Percentiles rank a stretch among this genome's conserved stretches.
Evolutionary conservation across 1,140 invertebrate genomes (phyloP).

Genomic region (Pseudachorutes palmiensis): DNA sequence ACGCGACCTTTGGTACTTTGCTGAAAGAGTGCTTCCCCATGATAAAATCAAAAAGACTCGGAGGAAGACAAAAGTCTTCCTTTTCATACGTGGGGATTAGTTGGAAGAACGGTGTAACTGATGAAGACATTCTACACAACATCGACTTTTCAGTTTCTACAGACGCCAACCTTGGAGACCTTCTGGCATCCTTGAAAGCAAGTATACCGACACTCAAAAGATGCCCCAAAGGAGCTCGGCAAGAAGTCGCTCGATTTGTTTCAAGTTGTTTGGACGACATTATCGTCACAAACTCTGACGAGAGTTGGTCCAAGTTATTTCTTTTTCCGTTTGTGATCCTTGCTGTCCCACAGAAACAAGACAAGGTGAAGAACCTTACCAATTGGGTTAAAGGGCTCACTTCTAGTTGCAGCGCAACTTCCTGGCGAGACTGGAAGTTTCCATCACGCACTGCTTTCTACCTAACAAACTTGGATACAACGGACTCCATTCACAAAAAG

Average conservation of each 20-base stretch:
- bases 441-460: not conserved
- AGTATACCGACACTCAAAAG: constrained; percentile 6
- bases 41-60: too few relatives aligned
- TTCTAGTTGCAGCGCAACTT: not conserved
- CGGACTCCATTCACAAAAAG: constrained; percentile 6
- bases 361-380: constrained; percentile 18
- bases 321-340: constrained; percentile 11
- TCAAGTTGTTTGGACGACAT: not conserved
- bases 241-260: not conserved
- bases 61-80: too few relatives aligned
- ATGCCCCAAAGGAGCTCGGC: constrained; percentile 10
- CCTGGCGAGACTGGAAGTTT: not conserved
- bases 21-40: too few relatives aligned
- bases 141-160: too few relatives aligned
- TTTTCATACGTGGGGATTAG: too few relatives aligned
- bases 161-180: not conserved
- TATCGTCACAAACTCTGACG: not conserved
- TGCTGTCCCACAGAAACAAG: constrained; percentile 1
- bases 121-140: too few relatives aligned
- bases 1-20: too few relatives aligned
- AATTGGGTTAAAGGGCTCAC: constrained; percentile 7
- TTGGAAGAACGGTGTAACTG: too few relatives aligned
- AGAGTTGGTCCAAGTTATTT: constrained; percentile 8
- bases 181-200: not conserved
- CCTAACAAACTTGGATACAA: not conserved